These are phyloP conservation scores for Caenorhabditis doughertyi DNA, from an alignment of 2,888 invertebrate species.

Conservation along the genomic window DNA sequence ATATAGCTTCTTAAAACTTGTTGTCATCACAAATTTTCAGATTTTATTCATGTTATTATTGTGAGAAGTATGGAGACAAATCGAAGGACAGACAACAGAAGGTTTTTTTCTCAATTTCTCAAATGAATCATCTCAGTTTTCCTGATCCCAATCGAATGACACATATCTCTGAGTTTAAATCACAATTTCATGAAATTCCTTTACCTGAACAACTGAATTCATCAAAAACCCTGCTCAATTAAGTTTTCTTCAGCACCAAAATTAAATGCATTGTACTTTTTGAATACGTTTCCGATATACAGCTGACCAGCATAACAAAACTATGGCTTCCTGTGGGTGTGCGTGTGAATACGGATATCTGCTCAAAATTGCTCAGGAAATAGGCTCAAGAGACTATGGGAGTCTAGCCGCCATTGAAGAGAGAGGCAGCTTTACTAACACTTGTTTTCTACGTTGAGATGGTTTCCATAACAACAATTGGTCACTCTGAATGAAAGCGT, in stretches of 20 bases:
- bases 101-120: too few species aligned
- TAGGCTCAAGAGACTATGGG: conserved; percentile 14
- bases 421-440: conserved; percentile 36
- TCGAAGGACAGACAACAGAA: too few species aligned
- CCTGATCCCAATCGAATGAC: too few species aligned
- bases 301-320: conserved; percentile 15
- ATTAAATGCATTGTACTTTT: conserved; percentile 9
- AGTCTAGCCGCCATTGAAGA: conserved; percentile 6
- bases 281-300: not conserved
- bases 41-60: too few species aligned
- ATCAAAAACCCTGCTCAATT: not conserved
- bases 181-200: too few species aligned
- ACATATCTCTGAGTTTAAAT: too few species aligned
- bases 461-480: conserved; percentile 67
- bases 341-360: not conserved
- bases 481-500: conserved; percentile 4
- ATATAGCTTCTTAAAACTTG: too few species aligned
- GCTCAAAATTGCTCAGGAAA: conserved; percentile 29
- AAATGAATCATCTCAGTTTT: too few species aligned
- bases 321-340: conserved; percentile 32
- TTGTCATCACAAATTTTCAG: too few species aligned
- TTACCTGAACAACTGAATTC: too few species aligned
- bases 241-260: not conserved
- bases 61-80: too few species aligned
- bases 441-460: conserved; percentile 53